Base-by-base conservation (phyloP, 2,113 vertebrate species). In the Piaya cayana region DNA sequence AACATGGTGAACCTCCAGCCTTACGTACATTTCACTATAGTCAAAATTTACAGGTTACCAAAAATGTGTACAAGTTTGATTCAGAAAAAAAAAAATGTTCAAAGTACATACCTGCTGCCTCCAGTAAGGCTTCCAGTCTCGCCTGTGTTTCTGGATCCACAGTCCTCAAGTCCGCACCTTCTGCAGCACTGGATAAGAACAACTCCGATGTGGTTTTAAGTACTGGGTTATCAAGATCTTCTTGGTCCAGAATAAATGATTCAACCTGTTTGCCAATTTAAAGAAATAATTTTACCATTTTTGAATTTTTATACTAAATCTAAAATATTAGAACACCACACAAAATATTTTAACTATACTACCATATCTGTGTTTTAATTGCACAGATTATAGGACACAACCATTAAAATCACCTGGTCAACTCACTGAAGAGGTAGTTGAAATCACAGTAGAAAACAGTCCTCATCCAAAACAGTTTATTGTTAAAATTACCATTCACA, bases 231-330 rank as follows among this genome's bases (percentile, higher is more conserved):
- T 99, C 99, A 97, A 99, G 98, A 98, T 99, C 99, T 97, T 99
- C 99, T 98, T 99, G 99, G 98, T 99, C 99, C 98, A 99, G 97
- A 97, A 99, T 99, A 97, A 99, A 99, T 43, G 99, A 99, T 97
- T 99, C 99, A 85, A 99, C 99, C 99, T 99, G 93, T 98, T 97
- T 69, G 78, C 15, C 60, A 91, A 97, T 79, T 90, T 29, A 97
- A 63, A 97, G 86, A 96, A 79, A 85, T 3, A 90, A 32, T 62
- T 39, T 96, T 86, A 97, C 5, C 9, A 71, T 39, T 90, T 92
- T 74, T 69, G 55, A 86, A 67, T 12, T 34, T 78, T 67, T 47
- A 15, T 32, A 42, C 13, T 47, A 42, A 65, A 80, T n/a, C 3
- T 50, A 58, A 52, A 69, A 50, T 45, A 80, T 7, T 37, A 70